Evolutionary conservation across 2,888 invertebrate genomes (phyloP).

Genomic region (Podotricha telesiphe): DNA sequence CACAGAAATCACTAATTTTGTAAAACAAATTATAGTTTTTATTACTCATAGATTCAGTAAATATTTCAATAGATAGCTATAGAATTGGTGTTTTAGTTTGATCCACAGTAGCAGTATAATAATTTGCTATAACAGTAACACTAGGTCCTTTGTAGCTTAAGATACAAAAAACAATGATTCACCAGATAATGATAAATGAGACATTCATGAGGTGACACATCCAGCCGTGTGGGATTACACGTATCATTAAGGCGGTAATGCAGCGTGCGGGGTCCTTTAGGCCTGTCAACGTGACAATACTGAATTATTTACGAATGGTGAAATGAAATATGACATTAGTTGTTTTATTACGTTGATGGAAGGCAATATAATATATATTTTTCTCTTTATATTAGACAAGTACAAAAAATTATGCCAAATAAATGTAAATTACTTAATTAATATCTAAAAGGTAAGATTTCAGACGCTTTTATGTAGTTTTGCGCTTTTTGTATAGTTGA

Average conservation of each 20-base stretch:
- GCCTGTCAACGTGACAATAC: constrained; percentile 49
- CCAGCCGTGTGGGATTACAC: constrained; percentile 66
- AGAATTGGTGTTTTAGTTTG: too few species aligned
- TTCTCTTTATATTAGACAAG: neutral
- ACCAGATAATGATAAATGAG: constrained; percentile 71
- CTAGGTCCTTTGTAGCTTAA: neutral
- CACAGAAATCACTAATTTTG: too few species aligned
- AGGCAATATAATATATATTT: neutral
- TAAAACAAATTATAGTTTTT: too few species aligned
- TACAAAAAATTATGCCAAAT: neutral
- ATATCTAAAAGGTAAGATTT: too few species aligned
- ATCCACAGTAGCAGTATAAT: too few species aligned
- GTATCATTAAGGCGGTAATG: constrained; percentile 74
- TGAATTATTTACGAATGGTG: constrained; percentile 48
- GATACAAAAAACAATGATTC: constrained; percentile 41
- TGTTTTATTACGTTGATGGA: constrained; percentile 3
- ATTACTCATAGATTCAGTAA: too few species aligned
- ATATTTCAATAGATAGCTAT: too few species aligned
- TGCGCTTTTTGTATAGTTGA: too few species aligned
- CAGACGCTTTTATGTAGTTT: too few species aligned
- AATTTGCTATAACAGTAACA: too few species aligned
- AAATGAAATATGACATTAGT: constrained; percentile 30
- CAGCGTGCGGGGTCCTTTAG: constrained; percentile 54
- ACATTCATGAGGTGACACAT: constrained; percentile 75
- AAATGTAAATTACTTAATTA: neutral